Evolutionary conservation across 92 coral and sea anemone species (phyloP), one percentile per base, ranked within the genome.

Genomic region (Heteractis magnifica): DNA sequence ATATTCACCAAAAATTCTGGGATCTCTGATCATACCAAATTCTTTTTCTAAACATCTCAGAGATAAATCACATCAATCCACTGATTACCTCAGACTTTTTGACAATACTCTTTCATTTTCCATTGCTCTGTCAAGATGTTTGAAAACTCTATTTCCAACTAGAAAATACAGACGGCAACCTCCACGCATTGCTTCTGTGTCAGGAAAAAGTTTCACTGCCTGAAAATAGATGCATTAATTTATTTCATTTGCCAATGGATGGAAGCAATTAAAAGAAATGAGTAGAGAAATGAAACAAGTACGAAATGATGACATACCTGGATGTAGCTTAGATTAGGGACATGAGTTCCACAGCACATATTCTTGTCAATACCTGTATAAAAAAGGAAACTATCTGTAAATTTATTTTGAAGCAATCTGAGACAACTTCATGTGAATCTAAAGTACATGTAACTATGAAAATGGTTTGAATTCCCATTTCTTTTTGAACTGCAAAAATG

Each of bases 271-370:
- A 50, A 26, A 74, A 20, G 15, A 51, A 49, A 19, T 6, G 10
- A 18, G 8, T 34, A 34, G 18, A 59, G 0, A 18, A 62, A 62
- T 16, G 7, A n/a, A 16, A 62, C 19, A 73, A 49, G 16, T 12
- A 64, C 16, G 5, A 50, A 19, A 68, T 21, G 10, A 8, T n/a
- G 26, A 7, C 10, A 34, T 23, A 84, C 98, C 96, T 95, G 98
- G 7, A 95, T 85, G 65, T 93, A 93, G 82, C 98, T 95, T 6
- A 95, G 88, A 81, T 95, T 95, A 55, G 79, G 85, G 49, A 95
- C 98, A 84, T 95, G 98, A 12, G 98, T 95, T 20, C 98, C 98
- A 81, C 98, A 95, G 81, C 98, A 95, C 98, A 95, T 95, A 83
- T 95, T 93, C 79, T 90, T 88, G 76, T 95, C 98, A 80, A 95